phyloP scores from a whole-genome alignment of 2,888 invertebrate genomes.

The Anthrax anthrax region DNA sequence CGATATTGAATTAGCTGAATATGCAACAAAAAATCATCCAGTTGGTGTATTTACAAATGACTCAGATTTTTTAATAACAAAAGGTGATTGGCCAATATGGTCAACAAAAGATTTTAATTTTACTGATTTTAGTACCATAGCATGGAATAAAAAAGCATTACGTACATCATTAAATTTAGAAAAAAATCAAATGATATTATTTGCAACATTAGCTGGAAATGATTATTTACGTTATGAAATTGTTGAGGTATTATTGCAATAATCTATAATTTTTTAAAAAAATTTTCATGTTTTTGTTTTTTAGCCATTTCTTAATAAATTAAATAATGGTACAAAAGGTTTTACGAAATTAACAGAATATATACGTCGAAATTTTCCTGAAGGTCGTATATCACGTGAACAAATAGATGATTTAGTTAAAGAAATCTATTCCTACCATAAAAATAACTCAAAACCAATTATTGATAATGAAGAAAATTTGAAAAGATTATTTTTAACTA shows the following conservation, averaged over 20 bases:
- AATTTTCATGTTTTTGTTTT: background rate
- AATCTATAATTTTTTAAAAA: background rate
- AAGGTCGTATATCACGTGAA: background rate
- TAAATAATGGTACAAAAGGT: background rate
- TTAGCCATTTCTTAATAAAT: background rate
- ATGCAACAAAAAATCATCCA: constrained; percentile 5
- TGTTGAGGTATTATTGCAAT: constrained; percentile 8
- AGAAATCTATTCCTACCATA: constrained; percentile 2
- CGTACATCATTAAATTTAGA: constrained; percentile 4
- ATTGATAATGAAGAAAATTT: background rate
- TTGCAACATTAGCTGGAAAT: constrained; percentile 9
- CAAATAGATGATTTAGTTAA: background rate
- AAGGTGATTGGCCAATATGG: constrained; percentile 9
- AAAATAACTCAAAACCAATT: background rate
- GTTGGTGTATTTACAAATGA: constrained; percentile 8
- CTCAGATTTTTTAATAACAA: constrained; percentile 11
- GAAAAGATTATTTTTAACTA: background rate
- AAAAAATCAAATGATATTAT: constrained; percentile 10
- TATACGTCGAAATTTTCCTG: constrained; percentile 3
- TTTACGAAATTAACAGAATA: constrained; percentile 1
- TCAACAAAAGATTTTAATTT: constrained; percentile 1
- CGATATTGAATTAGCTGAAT: constrained; percentile 10
- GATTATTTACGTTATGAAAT: constrained; percentile 3
- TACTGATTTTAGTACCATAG: background rate
- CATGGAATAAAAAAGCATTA: constrained; percentile 7